Percentiles rank a stretch among this genome's conserved stretches.
Conservation (phyloP, 2,797 vertebrate genomes). For the Triplophysa yarkandensis region DNA sequence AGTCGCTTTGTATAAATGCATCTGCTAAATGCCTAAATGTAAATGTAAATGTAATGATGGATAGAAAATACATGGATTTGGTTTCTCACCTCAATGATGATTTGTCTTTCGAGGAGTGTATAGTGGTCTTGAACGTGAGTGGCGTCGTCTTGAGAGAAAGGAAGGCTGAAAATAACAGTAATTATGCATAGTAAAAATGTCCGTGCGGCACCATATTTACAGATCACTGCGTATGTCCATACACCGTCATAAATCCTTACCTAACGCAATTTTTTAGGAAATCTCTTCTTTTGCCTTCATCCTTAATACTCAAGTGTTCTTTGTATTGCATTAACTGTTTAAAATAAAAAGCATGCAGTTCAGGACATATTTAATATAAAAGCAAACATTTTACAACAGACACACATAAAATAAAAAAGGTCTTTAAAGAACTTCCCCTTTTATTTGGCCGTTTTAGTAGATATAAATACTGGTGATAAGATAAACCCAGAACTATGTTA, state of each 20-base stretch:
- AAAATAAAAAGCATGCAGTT: conserved; percentile 47
- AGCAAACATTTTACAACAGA: neutral
- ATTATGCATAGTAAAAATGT: no score
- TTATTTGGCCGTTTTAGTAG: neutral
- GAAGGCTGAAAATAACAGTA: conserved; percentile 67
- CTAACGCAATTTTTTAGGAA: conserved; percentile 89
- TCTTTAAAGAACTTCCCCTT: neutral
- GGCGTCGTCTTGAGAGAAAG: conserved; percentile 86
- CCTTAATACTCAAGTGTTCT: conserved; percentile 85
- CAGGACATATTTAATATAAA: neutral
- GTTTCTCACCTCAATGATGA: conserved; percentile 88
- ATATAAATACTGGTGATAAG: neutral
- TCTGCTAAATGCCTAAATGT: no score
- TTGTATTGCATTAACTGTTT: conserved; percentile 91
- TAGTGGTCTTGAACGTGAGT: conserved; percentile 89
- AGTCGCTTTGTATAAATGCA: no score
- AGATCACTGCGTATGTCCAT: neutral
- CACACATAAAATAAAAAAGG: neutral
- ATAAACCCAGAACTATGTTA: neutral
- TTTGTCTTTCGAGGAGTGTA: conserved; percentile 91
- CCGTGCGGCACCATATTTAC: neutral
- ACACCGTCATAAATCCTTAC: conserved; percentile 68
- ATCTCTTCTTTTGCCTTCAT: conserved; percentile 86
- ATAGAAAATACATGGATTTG: neutral
- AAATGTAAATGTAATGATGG: no score